These are phyloP conservation scores for Hippopotamyrus pictus DNA, from an alignment of 2,797 vertebrate species.

Conservation along the genomic window DNA sequence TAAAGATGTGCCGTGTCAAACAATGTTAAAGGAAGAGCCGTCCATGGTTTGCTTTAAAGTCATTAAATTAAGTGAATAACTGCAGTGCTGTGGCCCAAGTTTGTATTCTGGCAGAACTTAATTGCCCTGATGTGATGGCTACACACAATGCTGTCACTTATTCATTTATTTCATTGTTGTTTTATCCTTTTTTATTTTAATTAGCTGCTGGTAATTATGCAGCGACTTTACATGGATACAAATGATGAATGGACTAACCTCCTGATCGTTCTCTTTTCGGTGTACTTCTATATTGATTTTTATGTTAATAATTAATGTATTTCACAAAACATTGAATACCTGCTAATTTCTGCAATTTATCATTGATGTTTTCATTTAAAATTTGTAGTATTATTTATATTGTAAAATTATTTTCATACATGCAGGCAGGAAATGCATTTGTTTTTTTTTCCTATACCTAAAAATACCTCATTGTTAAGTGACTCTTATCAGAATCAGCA, in stretches of 20 bases:
- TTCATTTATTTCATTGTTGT: constrained; percentile 39
- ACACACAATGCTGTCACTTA: constrained; percentile 58
- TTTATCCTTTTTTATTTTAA: constrained; percentile 30
- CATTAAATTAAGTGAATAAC: constrained; percentile 73
- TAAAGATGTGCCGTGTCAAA: constrained; percentile 62
- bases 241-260: neutral
- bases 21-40: constrained; percentile 64
- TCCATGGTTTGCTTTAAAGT: constrained; percentile 73
- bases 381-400: neutral
- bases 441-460: neutral
- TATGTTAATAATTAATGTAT: neutral
- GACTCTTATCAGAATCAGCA: constrained; percentile 48
- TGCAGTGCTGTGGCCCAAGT: constrained; percentile 67
- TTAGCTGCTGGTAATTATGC: constrained; percentile 11
- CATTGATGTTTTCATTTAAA: neutral
- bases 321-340: neutral
- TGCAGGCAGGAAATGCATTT: neutral
- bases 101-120: constrained; percentile 65
- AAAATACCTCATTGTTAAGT: constrained; percentile 42
- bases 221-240: neutral
- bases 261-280: neutral
- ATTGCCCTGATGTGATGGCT: constrained; percentile 63
- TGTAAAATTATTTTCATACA: neutral
- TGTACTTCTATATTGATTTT: neutral
- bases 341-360: neutral